Base-by-base conservation (phyloP, 2,113 vertebrate species). In the Elachura formosa region DNA sequence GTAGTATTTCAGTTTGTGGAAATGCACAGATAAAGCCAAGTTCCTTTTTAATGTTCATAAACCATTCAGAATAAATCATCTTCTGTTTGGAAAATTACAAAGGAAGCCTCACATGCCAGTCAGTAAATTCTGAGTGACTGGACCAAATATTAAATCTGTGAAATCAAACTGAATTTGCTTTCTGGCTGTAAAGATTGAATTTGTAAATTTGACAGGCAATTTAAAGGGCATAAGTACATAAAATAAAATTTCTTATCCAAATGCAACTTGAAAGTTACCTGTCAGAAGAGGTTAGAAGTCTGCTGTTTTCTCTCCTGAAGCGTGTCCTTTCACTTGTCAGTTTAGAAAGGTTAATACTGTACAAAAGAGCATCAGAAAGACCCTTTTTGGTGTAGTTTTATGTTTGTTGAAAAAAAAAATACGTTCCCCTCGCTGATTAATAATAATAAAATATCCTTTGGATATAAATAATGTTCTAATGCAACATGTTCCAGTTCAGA, bases 261-360 rank as follows among this genome's bases (percentile, higher is more conserved):
- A 98, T 96, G 91, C 93, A 98, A 94, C 83, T 96, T 97, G 76
- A 98, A 98, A 98, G 97, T 98, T 98, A 98, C 97, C 98, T 99
- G 98, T 99, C 98, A 99, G 92, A 98, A 98, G 97, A 97, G 95
- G 98, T 99, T 99, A 99, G 96, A 97, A 97, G 96, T 94, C 89
- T 97, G 93, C 97, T 97, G 90, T 90, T 96, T 97, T 98, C 97
- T 98, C 97, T 98, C 96, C 96, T 96, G 97, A 97, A 97, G 97
- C 96, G 95, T 98, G 96, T 98, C 94, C 97, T 97, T 97, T 98
- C 98, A 97, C 96, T 98, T 98, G 98, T 98, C 98, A 98, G 98
- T 98, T 98, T 98, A 97, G 96, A 99, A 99, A 99, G 98, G 98
- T 98, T 98, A 98, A 98, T 92, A 94, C 94, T 97, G 92, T 97